Evolutionary conservation across 2,888 invertebrate genomes (phyloP).

Genomic region (Acrocyrtus sp.): DNA sequence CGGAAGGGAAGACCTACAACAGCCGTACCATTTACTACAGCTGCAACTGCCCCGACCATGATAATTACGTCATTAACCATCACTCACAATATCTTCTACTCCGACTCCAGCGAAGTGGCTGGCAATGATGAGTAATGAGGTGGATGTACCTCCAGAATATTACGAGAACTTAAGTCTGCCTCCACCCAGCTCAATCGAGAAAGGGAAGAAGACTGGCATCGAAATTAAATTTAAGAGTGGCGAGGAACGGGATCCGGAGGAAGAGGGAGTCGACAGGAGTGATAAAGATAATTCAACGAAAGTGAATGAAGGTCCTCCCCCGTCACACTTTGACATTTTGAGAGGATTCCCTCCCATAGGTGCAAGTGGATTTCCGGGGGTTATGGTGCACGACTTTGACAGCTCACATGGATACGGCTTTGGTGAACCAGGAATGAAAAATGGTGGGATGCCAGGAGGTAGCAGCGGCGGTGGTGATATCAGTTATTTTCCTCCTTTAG

Average conservation of each 20-base stretch:
- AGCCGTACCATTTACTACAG: too few species aligned
- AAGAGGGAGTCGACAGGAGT: constrained; percentile 10
- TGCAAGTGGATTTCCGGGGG: constrained; percentile 26
- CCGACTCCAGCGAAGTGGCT: constrained; percentile 23
- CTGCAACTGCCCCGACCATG: constrained; percentile 20
- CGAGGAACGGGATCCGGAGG: constrained; percentile 30
- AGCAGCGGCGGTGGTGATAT: constrained; percentile 27
- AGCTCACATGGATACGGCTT: constrained; percentile 13
- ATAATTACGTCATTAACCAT: background rate
- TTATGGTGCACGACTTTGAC: constrained; percentile 29
- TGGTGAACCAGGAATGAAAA: background rate
- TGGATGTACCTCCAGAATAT: constrained; percentile 21
- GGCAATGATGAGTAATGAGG: constrained; percentile 40
- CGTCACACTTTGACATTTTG: constrained; percentile 18
- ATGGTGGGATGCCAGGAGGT: background rate
- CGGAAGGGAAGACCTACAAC: constrained; percentile 24
- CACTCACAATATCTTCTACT: constrained; percentile 7
- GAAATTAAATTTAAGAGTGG: constrained; percentile 42
- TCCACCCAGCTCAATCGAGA: constrained; percentile 11
- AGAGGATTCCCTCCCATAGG: background rate
- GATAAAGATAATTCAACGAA: constrained; percentile 6
- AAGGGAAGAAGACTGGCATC: constrained; percentile 28
- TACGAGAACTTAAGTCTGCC: constrained; percentile 18
- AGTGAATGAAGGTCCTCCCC: background rate
- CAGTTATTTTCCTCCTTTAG: constrained; percentile 31